Base-by-base conservation (phyloP, 1,140 invertebrate genomes). In the Carposina sasakii region DNA sequence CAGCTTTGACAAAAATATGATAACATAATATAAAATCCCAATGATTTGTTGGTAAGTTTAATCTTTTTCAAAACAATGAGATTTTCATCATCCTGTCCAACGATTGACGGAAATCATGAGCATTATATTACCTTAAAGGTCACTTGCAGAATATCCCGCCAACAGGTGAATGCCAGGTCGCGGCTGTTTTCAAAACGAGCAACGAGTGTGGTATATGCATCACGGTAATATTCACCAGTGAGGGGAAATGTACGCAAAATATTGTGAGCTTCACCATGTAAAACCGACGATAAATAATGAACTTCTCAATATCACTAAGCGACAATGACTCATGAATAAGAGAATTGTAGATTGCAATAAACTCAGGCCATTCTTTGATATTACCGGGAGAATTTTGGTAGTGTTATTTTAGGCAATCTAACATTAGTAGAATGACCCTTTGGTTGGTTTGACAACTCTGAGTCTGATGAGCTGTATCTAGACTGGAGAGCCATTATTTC, bases 111-210 rank as follows among this genome's bases (percentile, higher is more conserved):
- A 61, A 61, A n/a, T 57, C 52, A 8, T 37, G 31, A 20, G 52
- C 36, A 9, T 46, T 33, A 23, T 53, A n/a, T 34, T 0, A 9
- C 22, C 44, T 64, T 61, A 28, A 64, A 58, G 20, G 45, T 44
- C 19, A 61, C 39, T 41, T 58, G 48, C 36, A 64, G 47, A 42
- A 64, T 58, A 2, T 64, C 61, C 3, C 41, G 30, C 57, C 61
- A 64, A 44, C 61, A 64, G 5, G 61, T 59, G 24, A 56, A 65
- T 9, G 55, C 58, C 47, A 65, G 45, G 4, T 56, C 54, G 4
- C 62, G 55, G 13, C 56, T 64, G 44, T 37, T 40, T 17, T 53
- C 19, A 45, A 57, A 57, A 9, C 56, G 49, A 0, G 31, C 26
- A 2, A 16, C 36, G 9, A 62, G 47, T 0, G 55, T 26, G 5